Conservation (phyloP, 2,888 invertebrate genomes). For the Lasioglossum vierecki region DNA sequence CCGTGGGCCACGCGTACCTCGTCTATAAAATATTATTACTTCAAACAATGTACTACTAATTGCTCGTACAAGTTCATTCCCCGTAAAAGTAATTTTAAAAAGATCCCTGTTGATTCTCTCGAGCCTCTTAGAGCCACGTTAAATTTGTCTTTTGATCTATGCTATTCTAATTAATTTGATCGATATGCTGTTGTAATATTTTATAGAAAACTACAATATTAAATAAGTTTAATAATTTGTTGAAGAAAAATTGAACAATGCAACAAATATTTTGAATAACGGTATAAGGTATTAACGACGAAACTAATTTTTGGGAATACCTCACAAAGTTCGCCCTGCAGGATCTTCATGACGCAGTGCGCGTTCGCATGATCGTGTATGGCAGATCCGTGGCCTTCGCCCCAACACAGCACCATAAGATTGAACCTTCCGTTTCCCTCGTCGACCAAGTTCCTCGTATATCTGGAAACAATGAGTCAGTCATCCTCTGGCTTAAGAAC, state of each 20-base stretch:
- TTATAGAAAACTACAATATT: too few relatives aligned
- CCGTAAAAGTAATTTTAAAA: too few relatives aligned
- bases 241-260: too few relatives aligned
- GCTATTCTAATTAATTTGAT: too few relatives aligned
- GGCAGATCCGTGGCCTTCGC: conserved; percentile 96
- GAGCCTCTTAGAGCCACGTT: background rate
- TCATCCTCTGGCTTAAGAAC: background rate
- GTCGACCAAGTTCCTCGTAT: conserved; percentile 98
- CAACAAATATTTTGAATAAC: too few relatives aligned
- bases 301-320: conserved; percentile 83
- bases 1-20: conserved; percentile 91
- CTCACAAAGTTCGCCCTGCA: conserved; percentile 93
- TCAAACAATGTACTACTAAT: background rate
- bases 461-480: conserved; percentile 85
- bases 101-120: too few relatives aligned
- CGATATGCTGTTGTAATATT: too few relatives aligned
- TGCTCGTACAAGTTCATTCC: background rate
- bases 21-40: conserved; percentile 70
- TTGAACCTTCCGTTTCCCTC: conserved; percentile 98
- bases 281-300: too few relatives aligned
- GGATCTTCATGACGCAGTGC: conserved; percentile 98
- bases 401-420: conserved; percentile 99
- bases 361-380: conserved; percentile 98
- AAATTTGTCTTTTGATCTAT: background rate
- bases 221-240: too few relatives aligned